Conservation (phyloP, 2,888 invertebrate genomes). For the Melanotus villosus region DNA sequence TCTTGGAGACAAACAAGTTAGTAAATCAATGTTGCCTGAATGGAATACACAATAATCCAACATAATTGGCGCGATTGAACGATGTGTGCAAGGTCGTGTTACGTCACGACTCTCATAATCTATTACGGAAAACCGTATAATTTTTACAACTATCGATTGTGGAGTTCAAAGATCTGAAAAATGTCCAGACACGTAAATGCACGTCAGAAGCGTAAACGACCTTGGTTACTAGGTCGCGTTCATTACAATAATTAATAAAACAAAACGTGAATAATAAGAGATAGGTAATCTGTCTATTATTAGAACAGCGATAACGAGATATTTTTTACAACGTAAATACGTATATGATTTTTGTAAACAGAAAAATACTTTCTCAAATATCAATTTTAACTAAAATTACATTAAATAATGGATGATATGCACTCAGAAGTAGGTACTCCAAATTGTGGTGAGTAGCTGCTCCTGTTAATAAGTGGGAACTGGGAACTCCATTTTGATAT, state of each 20-base stretch:
- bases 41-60: slow-evolving; percentile 33
- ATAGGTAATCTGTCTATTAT: slow-evolving; percentile 25
- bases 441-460: too few relatives aligned
- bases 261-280: not conserved
- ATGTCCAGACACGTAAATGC: slow-evolving; percentile 37
- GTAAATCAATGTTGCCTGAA: slow-evolving; percentile 32
- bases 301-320: too few relatives aligned
- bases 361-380: too few relatives aligned
- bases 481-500: too few relatives aligned
- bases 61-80: slow-evolving; percentile 38
- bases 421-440: too few relatives aligned
- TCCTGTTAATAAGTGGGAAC: too few relatives aligned
- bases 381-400: too few relatives aligned
- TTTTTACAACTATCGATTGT: slow-evolving; percentile 43
- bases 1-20: slow-evolving; percentile 34
- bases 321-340: too few relatives aligned
- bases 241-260: slow-evolving; percentile 30
- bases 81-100: slow-evolving; percentile 41
- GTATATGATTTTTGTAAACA: too few relatives aligned
- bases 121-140: slow-evolving; percentile 45
- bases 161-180: slow-evolving; percentile 44
- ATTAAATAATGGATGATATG: too few relatives aligned
- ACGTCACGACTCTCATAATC: slow-evolving; percentile 40
- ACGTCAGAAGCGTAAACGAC: slow-evolving; percentile 37
- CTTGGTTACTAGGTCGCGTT: slow-evolving; percentile 29